These are phyloP conservation scores for Aurelia coerulea DNA, from an alignment of 30 jellyfish, hydroid and myxozoan species.

Conservation along the genomic window DNA sequence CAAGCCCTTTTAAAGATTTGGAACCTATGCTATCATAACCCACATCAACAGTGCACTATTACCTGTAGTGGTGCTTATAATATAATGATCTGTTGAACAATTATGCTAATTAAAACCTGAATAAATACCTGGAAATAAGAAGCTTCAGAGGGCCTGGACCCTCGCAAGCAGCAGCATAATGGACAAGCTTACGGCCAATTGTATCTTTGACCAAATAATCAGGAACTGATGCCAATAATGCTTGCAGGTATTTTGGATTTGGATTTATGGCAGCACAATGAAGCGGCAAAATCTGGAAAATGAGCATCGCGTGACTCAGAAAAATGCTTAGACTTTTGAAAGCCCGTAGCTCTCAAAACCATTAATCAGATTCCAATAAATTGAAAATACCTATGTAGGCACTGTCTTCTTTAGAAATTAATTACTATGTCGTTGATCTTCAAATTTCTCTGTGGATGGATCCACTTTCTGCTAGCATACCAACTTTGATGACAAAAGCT, in stretches of 20 bases:
- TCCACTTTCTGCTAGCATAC: not conserved
- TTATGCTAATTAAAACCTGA: not conserved
- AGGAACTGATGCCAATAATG: slow-evolving; percentile 48
- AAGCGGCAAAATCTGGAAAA: slow-evolving; percentile 25
- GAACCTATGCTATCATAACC: no score
- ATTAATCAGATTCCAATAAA: no score
- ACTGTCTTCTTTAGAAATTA: no score
- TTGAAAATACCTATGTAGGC: no score
- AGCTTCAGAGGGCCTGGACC: slow-evolving; percentile 86
- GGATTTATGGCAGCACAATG: slow-evolving; percentile 91
- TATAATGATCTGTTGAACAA: no score
- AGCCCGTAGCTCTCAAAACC: no score
- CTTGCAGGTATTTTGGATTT: slow-evolving; percentile 58
- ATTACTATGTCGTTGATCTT: no score
- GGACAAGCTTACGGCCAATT: slow-evolving; percentile 53
- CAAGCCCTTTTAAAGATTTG: no score
- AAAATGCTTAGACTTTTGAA: not conserved
- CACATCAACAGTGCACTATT: no score
- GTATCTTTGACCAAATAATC: slow-evolving; percentile 50
- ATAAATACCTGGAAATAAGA: slow-evolving; percentile 51
- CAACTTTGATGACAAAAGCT: not conserved
- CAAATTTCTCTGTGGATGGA: no score
- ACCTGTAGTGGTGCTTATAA: no score
- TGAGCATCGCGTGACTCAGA: not conserved
- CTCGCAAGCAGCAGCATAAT: slow-evolving; percentile 90